Evolutionary conservation across 2,888 invertebrate genomes (phyloP).

Genomic region (Andrena chrysosceles): DNA sequence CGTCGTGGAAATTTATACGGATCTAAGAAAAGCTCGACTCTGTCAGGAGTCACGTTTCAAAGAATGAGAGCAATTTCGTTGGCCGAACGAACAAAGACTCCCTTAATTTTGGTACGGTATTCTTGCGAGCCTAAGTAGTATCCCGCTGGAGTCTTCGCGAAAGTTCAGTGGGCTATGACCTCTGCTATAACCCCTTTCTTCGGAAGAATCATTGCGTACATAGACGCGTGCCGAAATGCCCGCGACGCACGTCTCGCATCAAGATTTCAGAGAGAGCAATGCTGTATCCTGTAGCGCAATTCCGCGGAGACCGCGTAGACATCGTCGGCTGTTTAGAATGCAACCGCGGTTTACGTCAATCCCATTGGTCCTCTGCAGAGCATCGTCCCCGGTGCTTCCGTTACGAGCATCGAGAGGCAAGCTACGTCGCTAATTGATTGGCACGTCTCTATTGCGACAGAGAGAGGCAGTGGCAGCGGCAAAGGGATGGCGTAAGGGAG

Average conservation of each 20-base stretch:
- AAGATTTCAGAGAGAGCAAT: slow-evolving; percentile 9
- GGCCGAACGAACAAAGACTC: no score
- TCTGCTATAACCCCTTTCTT: no score
- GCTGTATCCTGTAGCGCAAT: slow-evolving; percentile 12
- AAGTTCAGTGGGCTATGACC: no score
- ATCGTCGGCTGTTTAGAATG: slow-evolving; percentile 78
- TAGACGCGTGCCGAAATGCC: background rate
- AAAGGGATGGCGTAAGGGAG: background rate
- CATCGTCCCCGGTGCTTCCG: slow-evolving; percentile 54
- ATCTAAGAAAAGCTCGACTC: no score
- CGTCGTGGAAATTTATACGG: no score
- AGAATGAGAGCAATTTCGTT: no score
- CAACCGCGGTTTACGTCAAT: slow-evolving; percentile 74
- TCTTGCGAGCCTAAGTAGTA: no score
- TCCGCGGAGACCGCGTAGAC: slow-evolving; percentile 59
- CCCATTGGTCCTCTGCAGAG: slow-evolving; percentile 69
- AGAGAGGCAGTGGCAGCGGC: slow-evolving; percentile 7
- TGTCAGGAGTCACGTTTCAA: no score
- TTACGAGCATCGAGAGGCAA: slow-evolving; percentile 56
- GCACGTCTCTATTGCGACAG: slow-evolving; percentile 72
- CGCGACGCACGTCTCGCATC: background rate
- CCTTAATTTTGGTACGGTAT: no score
- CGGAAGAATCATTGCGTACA: no score
- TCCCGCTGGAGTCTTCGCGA: no score
- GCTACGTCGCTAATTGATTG: slow-evolving; percentile 78